Evolutionary conservation across 2,888 invertebrate species (phyloP).

Genomic region (Orthosia incerta): DNA sequence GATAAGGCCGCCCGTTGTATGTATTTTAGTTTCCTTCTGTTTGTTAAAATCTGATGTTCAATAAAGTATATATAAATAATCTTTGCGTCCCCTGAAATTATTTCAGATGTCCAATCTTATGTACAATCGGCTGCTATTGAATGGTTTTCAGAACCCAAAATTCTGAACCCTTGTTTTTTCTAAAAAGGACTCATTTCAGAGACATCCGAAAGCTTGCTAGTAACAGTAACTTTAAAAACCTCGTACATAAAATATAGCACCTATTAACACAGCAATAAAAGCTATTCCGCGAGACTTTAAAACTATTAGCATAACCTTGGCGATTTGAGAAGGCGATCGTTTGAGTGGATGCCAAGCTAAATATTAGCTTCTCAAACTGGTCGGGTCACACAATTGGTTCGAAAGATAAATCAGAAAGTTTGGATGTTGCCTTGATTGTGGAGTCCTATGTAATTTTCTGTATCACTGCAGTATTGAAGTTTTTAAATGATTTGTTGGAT

Average conservation of each 20-base stretch:
- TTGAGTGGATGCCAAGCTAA: conserved; percentile 84
- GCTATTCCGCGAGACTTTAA: conserved; percentile 50
- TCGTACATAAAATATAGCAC: conserved; percentile 31
- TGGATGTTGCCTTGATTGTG: conserved; percentile 33
- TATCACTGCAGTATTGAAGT: conserved; percentile 47
- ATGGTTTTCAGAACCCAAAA: neutral
- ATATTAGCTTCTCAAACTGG: conserved; percentile 76
- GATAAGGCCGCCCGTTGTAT: too few relatives aligned
- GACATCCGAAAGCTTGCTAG: neutral
- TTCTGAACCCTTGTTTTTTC: fast-evolving
- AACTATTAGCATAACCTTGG: conserved; percentile 74
- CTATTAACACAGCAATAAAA: conserved; percentile 48
- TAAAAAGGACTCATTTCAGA: neutral
- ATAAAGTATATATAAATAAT: too few relatives aligned
- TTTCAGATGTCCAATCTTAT: too few relatives aligned
- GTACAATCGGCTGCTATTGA: too few relatives aligned
- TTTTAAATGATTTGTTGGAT: conserved; percentile 29
- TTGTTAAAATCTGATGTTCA: too few relatives aligned
- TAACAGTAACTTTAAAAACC: conserved; percentile 3
- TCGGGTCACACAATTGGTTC: conserved; percentile 58
- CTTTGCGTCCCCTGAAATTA: too few relatives aligned
- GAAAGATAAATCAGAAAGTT: conserved; percentile 73
- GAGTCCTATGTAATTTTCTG: conserved; percentile 57
- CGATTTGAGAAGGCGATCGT: conserved; percentile 65
- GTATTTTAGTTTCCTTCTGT: too few relatives aligned